phyloP scores from a whole-genome alignment of 2,113 vertebrate genomes.

The Aspiorhynchus laticeps region DNA sequence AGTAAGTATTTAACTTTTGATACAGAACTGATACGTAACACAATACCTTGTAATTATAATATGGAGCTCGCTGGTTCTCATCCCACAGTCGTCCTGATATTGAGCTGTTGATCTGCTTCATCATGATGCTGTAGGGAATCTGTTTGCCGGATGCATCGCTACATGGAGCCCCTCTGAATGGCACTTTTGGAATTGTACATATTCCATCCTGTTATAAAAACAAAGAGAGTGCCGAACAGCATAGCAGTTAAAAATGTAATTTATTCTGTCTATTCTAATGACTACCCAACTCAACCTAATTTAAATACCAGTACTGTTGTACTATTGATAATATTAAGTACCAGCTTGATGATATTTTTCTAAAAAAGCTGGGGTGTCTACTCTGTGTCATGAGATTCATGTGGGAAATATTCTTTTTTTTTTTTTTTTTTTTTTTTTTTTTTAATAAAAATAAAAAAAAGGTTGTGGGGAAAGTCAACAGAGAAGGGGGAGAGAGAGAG shows the following conservation, averaged over 20 bases:
- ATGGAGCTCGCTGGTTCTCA: constrained; percentile 82
- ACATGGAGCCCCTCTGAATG: constrained; percentile 91
- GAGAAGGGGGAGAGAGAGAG: too few species aligned
- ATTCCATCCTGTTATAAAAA: constrained; percentile 73
- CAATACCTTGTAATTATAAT: constrained; percentile 91
- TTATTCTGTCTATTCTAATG: not conserved
- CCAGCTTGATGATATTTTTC: too few species aligned
- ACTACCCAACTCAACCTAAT: not conserved
- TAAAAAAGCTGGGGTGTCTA: too few species aligned
- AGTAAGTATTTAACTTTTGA: not conserved
- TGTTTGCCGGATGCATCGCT: constrained; percentile 89
- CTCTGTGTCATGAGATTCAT: too few species aligned
- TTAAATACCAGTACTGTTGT: not conserved
- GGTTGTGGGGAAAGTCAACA: too few species aligned
- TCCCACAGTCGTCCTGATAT: constrained; percentile 87
- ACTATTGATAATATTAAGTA: too few species aligned
- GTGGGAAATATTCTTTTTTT: too few species aligned
- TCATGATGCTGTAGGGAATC: constrained; percentile 82
- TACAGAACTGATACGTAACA: not conserved
- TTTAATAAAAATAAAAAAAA: too few species aligned
- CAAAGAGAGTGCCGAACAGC: not conserved
- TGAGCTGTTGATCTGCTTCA: constrained; percentile 84
- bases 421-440: too few species aligned
- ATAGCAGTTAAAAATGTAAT: not conserved
- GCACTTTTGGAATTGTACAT: constrained; percentile 82